Evolutionary conservation across 2,797 vertebrate species (phyloP).

Genomic region (Gymnoscopelus microlampas): DNA sequence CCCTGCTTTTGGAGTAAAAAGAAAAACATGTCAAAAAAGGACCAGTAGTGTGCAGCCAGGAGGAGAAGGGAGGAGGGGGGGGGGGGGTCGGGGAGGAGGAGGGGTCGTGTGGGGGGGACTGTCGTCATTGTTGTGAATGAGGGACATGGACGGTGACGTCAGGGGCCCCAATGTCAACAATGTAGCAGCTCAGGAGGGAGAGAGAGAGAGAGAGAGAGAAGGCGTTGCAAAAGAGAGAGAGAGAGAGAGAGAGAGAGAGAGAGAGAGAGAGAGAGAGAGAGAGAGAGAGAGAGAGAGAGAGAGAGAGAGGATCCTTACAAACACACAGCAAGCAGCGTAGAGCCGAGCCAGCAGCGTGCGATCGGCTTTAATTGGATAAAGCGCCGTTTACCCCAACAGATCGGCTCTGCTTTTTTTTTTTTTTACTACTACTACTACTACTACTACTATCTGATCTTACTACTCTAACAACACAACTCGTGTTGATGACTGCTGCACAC

Average conservation of each 20-base stretch:
- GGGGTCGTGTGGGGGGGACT: not conserved
- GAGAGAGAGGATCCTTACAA: slow-evolving; percentile 58
- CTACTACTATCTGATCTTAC: too few relatives aligned
- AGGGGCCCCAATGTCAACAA: slow-evolving; percentile 80
- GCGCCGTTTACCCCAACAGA: too few relatives aligned
- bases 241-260: slow-evolving; percentile 29
- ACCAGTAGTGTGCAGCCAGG: too few relatives aligned
- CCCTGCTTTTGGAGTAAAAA: too few relatives aligned
- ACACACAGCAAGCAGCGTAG: slow-evolving; percentile 48
- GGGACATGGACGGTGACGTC: slow-evolving; percentile 74
- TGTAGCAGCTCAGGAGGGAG: slow-evolving; percentile 58
- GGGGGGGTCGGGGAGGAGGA: too few relatives aligned
- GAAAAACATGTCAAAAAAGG: too few relatives aligned
- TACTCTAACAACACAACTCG: too few relatives aligned
- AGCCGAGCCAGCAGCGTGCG: not conserved
- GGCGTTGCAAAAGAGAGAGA: slow-evolving; percentile 43
- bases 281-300: slow-evolving; percentile 38
- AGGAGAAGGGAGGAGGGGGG: too few relatives aligned
- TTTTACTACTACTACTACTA: too few relatives aligned
- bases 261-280: slow-evolving; percentile 44
- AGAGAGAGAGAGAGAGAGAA: slow-evolving; percentile 15
- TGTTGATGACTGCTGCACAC: too few relatives aligned
- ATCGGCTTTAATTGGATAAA: not conserved
- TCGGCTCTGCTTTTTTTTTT: too few relatives aligned
- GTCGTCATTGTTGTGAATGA: slow-evolving; percentile 69